Base-by-base conservation (phyloP, 2,113 vertebrate genomes). In the Delphinapterus leucas region DNA sequence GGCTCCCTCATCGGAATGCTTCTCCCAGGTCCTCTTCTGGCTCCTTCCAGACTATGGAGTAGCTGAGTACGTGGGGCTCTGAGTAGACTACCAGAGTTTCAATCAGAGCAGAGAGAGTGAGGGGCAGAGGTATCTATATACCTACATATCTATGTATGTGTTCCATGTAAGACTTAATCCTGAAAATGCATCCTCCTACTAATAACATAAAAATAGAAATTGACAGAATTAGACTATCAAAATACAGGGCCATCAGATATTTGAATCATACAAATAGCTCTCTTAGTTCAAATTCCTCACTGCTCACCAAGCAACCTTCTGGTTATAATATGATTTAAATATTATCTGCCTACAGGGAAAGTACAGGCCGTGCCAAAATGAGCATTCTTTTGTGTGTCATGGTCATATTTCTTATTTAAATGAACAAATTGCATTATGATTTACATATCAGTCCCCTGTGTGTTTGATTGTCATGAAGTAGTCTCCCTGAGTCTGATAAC, bases 271-370 rank as follows among this genome's bases (percentile, higher is more conserved):
- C 15, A 93, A 89, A 83, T 60, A 90, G 68, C 36, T 73, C 44
- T 63, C 11, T 86, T 81, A 31, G 58, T 94, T 96, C 73, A 90
- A 92, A 92, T 89, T 96, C 49, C 26, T 97, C 58, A 61, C 31
- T 23, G 68, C 47, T 93, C 83, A 81, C 80, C 49, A 86, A 86
- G 67, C 73, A 79, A 74, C 60, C 61, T 96, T 88, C 63, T 74
- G 58, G 36, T 83, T 96, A 89, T 74, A 93, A 96, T 93, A 93
- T 31, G 55, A 96, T 92, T 95, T 93, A 96, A 95, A 93, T 93
- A 83, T 92, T 93, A 92, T 85, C 90, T 96, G 47, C 13, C 6
- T 80, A 65, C 28, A 96, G 74, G 55, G 55, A 61, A 96, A 63
- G 61, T 44, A 41, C 15, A 89, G 36, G 20, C n/a, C 23, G 77